phyloP scores from a whole-genome alignment of 2,797 vertebrate genomes.

The Cynodonichthys magdalenae region DNA sequence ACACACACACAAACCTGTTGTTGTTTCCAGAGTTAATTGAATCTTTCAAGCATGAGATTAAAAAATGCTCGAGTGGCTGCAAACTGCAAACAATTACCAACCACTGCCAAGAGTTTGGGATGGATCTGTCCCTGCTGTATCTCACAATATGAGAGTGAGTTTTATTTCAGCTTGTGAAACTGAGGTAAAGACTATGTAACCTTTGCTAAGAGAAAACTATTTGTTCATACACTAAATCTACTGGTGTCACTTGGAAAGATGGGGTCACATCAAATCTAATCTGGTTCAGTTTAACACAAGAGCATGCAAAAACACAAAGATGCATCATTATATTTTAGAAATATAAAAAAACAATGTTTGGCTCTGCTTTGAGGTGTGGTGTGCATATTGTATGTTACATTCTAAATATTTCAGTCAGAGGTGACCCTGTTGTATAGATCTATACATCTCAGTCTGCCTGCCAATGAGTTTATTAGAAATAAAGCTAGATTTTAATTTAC shows the following conservation, averaged over 20 bases:
- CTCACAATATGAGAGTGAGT: background rate
- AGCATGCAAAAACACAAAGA: background rate
- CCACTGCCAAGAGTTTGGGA: slow-evolving; percentile 2
- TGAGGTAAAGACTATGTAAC: background rate
- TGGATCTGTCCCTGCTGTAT: background rate
- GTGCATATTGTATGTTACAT: too few relatives aligned
- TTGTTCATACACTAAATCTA: too few relatives aligned
- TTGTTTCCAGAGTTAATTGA: slow-evolving; percentile 56
- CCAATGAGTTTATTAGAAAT: too few relatives aligned
- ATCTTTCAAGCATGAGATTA: slow-evolving; percentile 61
- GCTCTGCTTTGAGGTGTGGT: background rate
- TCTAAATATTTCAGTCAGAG: too few relatives aligned
- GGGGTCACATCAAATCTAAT: background rate
- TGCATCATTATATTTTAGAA: background rate
- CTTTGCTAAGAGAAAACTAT: too few relatives aligned
- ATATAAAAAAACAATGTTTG: background rate
- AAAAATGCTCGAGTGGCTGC: slow-evolving; percentile 25
- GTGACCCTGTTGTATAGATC: too few relatives aligned
- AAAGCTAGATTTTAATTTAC: too few relatives aligned
- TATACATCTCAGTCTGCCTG: too few relatives aligned
- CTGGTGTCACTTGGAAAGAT: too few relatives aligned
- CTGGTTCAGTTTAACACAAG: background rate
- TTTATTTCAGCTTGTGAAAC: background rate
- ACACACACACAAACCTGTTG: slow-evolving; percentile 44
- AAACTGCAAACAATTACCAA: slow-evolving; percentile 15